Evolutionary conservation across 2,888 invertebrate genomes (phyloP), one percentile per base, ranked within the genome.

Genomic region (Brachypterus glaber): DNA sequence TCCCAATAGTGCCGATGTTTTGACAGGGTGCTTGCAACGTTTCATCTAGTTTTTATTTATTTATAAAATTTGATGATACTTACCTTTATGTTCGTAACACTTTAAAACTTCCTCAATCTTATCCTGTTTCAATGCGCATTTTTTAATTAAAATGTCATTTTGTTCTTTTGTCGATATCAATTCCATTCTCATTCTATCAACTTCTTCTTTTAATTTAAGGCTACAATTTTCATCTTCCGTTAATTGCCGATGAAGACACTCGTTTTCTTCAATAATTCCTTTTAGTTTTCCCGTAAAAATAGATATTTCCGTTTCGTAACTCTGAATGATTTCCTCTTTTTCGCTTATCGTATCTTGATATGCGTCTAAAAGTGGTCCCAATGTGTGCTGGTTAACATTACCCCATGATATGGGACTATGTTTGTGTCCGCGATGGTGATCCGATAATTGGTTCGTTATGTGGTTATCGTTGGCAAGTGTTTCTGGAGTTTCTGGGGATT

Each of bases 271-370:
- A 1, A 84, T 64, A 1, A 85, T 70, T 47, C 76, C 73, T 59
- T 82, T 84, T 1, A 82, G 69, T 54, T 77, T 78, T n/a, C 75
- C 76, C 21, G 81, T 79, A 35, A 85, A 81, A 12, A 68, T 67
- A 44, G 79, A 77, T 43, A 87, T 73, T 57, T 84, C 82, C 25
- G 70, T 70, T 50, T 79, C 80, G 46, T 84, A 86, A 48, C 77
- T 77, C 12, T 69, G 56, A 32, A 88, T 77, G 0, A 87, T 70
- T 26, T 74, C 73, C 39, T 82, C 80, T 56, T 87, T 87, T 51
- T 88, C 87, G 49, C 70, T 71, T 0, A 87, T 60, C 44, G 80
- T 81, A 55, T 86, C 85, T 60, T 85, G 81, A 53, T 86, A 88
- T 0, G 86, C 82, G 54, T 82, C 78, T 45, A 87, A 68, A 3